phyloP scores from a whole-genome alignment of 2,888 invertebrate genomes.

The Amphipoea lucens region DNA sequence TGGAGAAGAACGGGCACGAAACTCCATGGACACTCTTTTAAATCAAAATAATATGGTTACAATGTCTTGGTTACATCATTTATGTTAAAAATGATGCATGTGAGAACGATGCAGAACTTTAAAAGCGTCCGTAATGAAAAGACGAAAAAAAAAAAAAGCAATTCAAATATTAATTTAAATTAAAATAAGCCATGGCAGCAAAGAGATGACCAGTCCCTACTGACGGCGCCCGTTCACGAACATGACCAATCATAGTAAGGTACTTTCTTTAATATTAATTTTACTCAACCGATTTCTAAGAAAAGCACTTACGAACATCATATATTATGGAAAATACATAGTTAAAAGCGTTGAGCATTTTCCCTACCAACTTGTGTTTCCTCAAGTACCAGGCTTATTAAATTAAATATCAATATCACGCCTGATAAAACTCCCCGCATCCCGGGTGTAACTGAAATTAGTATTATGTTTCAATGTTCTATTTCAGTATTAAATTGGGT shows the following conservation, averaged over 20 bases:
- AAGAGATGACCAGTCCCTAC: too few species aligned
- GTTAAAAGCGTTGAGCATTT: conserved; percentile 13
- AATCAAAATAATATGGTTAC: too few species aligned
- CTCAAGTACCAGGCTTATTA: conserved; percentile 69
- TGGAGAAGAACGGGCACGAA: too few species aligned
- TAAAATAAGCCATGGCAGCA: too few species aligned
- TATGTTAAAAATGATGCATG: too few species aligned
- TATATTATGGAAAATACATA: background rate
- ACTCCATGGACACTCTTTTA: too few species aligned
- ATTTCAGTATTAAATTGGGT: conserved; percentile 71
- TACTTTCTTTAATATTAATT: background rate
- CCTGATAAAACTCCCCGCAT: conserved; percentile 70
- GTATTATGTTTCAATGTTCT: conserved; percentile 75
- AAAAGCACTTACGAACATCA: background rate
- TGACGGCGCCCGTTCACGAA: too few species aligned
- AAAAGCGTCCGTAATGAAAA: too few species aligned
- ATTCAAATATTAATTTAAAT: too few species aligned
- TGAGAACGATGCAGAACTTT: too few species aligned
- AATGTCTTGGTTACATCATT: too few species aligned
- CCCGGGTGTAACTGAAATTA: conserved; percentile 74
- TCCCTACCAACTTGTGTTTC: conserved; percentile 1
- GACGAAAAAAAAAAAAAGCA: too few species aligned
- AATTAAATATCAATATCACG: conserved; percentile 88
- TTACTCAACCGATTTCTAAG: background rate
- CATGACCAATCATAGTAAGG: background rate